phyloP scores from a whole-genome alignment of 2,797 vertebrate genomes.

The Ispidina lecontei region DNA sequence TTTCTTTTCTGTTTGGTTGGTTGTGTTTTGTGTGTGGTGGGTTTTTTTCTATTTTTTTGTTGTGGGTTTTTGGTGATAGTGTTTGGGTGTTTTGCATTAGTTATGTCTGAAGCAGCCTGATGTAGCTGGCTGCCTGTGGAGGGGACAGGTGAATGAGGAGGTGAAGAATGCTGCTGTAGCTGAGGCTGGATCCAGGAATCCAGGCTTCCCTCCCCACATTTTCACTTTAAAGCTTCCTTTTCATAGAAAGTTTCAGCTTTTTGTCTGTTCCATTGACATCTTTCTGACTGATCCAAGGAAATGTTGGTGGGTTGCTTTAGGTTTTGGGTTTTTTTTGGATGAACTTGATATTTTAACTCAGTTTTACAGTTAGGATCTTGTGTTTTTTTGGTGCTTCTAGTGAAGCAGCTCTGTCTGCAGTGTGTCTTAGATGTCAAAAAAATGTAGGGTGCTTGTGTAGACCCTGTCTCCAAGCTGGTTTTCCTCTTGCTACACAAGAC shows the following conservation, averaged over 20 bases:
- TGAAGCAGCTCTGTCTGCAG: background rate
- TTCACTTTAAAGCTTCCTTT: background rate
- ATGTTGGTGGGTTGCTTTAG: no score
- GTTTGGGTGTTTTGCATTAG: background rate
- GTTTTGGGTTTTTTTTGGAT: background rate
- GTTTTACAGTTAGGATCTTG: fast-evolving
- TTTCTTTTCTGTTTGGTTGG: background rate
- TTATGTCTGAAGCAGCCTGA: background rate
- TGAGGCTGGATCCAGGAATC: background rate
- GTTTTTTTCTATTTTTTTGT: no score
- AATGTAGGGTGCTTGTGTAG: background rate
- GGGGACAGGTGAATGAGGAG: background rate
- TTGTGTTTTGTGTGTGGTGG: no score
- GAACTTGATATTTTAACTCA: background rate
- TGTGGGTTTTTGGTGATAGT: no score
- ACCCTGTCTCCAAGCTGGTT: background rate
- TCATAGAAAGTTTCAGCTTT: background rate
- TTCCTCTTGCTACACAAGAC: background rate
- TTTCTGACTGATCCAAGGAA: background rate
- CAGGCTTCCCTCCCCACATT: background rate
- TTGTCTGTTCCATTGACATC: background rate
- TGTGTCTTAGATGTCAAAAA: background rate
- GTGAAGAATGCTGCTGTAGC: background rate
- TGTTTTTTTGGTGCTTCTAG: background rate
- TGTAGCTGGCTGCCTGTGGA: background rate